Base-by-base conservation (phyloP, 2,888 invertebrate species). In the Drosophila colorata region DNA sequence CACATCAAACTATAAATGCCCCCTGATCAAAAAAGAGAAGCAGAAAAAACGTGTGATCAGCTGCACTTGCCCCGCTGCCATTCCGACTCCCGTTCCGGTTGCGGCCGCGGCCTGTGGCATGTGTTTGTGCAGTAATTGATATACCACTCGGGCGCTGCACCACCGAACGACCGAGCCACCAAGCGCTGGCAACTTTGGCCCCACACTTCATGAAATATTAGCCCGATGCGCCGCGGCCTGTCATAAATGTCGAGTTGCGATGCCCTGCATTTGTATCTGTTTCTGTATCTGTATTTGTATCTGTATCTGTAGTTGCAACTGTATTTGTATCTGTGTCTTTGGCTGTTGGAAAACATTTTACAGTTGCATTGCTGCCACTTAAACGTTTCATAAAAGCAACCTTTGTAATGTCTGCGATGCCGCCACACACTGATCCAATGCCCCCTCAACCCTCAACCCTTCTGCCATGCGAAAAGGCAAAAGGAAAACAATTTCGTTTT, bases 101-200 rank as follows among this genome's bases (percentile, higher is more conserved):
- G 52, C 47, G 44, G 33, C 48, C 35, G 37, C 20, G 41, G 56
- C 46, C 49, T 70, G 68, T 69, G 78, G 80, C 87, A 84, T 90
- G 85, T 90, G 89, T 90, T 91, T 91, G 85, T 84, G 75, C 74
- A 87, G 90, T 90, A 90, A 90, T 90, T 91, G 91, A 90, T 91
- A 91, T 88, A 88, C 87, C 88, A 90, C 90, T 43, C 53, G 41
- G 11, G 33, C 53, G 81, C 66, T 51, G 53, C 74, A 60, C 52
- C 68, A 61, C 55, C 57, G 58, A 28, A 28, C 28, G 9, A 61
- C 55, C 57, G 58, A 28, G 9, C 28, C 28, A 28, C 28, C 28
- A 28, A 8, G 28, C 28, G 28, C 9, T 28, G 28, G 59, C 65
- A 66, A 55, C 80, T 68, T 60, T 72, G 69, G 55, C 79, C 64